These are phyloP conservation scores for Mizuhopecten yessoensis DNA, from an alignment of 1,140 invertebrate species.

Conservation along the genomic window DNA sequence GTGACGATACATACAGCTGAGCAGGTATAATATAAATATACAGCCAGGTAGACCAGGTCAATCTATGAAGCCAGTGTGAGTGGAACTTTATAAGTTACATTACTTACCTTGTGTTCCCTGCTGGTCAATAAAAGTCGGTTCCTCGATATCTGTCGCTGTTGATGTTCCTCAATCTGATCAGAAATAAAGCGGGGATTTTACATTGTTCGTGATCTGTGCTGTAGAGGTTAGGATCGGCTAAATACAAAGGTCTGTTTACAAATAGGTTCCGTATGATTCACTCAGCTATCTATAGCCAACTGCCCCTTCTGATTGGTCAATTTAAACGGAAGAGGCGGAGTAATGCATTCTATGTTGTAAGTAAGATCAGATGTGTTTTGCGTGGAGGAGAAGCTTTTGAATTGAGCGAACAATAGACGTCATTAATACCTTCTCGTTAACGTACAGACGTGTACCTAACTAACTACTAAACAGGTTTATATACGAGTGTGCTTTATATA, in stretches of 20 bases:
- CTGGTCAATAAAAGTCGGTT: neutral
- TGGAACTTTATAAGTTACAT: neutral
- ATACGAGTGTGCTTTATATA: too few species aligned
- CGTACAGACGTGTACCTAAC: too few species aligned
- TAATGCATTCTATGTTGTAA: neutral
- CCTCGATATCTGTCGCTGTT: neutral
- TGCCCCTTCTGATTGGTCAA: constrained; percentile 26
- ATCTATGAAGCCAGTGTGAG: neutral
- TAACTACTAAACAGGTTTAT: too few species aligned
- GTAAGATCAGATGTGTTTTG: too few species aligned
- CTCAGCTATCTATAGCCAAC: neutral
- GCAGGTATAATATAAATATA: too few species aligned
- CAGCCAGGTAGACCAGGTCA: neutral
- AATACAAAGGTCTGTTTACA: constrained; percentile 37
- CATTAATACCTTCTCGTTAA: too few species aligned
- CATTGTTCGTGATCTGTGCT: neutral
- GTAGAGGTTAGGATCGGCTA: neutral
- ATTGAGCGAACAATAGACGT: too few species aligned
- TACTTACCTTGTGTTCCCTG: neutral
- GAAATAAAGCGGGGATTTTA: neutral
- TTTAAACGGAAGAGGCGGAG: neutral
- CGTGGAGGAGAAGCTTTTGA: too few species aligned
- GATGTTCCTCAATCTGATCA: neutral
- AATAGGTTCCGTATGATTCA: constrained; percentile 3
- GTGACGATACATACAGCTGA: too few species aligned